These are phyloP conservation scores for Calliopum simillimum DNA, from an alignment of 2,888 invertebrate species.

Conservation along the genomic window DNA sequence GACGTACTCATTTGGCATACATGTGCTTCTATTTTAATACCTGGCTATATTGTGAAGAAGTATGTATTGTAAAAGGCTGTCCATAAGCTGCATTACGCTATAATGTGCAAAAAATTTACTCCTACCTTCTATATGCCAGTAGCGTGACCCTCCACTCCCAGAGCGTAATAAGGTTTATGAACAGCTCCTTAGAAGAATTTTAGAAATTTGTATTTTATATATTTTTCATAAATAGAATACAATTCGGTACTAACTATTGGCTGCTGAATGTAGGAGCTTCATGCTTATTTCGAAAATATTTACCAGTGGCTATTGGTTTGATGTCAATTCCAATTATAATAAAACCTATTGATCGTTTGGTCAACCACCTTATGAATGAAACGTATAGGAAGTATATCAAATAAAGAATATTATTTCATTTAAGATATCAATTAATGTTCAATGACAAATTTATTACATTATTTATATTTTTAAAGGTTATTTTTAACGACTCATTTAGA, in stretches of 20 bases:
- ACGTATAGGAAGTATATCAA: slow-evolving; percentile 65
- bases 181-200: too few relatives aligned
- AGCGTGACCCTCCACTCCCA: too few relatives aligned
- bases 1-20: slow-evolving; percentile 95
- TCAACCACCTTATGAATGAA: slow-evolving; percentile 80
- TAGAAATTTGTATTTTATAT: background rate
- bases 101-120: too few relatives aligned
- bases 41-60: slow-evolving; percentile 92
- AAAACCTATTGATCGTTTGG: slow-evolving; percentile 86
- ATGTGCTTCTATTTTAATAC: slow-evolving; percentile 80
- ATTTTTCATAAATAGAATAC: slow-evolving; percentile 67
- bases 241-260: slow-evolving; percentile 49
- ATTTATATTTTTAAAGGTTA: too few relatives aligned
- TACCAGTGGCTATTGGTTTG: slow-evolving; percentile 81
- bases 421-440: too few relatives aligned
- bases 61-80: slow-evolving; percentile 33
- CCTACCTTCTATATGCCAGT: too few relatives aligned
- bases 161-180: too few relatives aligned
- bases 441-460: too few relatives aligned
- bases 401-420: slow-evolving; percentile 29
- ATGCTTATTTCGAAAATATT: slow-evolving; percentile 60
- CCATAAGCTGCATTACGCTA: too few relatives aligned
- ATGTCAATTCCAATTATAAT: slow-evolving; percentile 91
- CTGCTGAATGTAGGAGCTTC: slow-evolving; percentile 45
- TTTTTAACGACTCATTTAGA: too few relatives aligned